Base-by-base conservation (phyloP, 2,888 invertebrate species). In the Matsumyia berberina region DNA sequence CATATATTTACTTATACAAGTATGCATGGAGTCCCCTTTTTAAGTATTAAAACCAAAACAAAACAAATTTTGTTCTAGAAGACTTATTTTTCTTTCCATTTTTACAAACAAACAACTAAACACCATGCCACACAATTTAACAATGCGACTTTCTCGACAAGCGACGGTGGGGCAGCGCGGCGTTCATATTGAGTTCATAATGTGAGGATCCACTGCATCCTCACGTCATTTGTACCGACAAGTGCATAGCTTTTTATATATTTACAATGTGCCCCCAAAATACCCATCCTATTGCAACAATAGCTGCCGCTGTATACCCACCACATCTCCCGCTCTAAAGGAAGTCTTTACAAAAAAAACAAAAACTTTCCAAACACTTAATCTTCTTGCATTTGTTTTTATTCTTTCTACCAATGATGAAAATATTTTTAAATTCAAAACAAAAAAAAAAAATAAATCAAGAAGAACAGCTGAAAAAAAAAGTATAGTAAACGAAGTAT, bases 11-110 rank as follows among this genome's bases (percentile, higher is more conserved):
- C 64, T 67, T 83, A 44, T 66, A 81, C 58, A 69, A 57, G 87
- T 89, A 79, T 79, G 70, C 17, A 49, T 57, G 44, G 62, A 79
- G 19, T 83, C 79, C 88, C 73, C 88, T 88, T 88, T 89, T 89
- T 86, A 89, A 87, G 87, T 60, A 86, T 81, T 70, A 66, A 55
- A 82, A 73, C 86, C 19, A 85, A 86, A 78, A 82, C 62, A 86
- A 80, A 70, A 72, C 74, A 88, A 74, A 82, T 80, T 67, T 88
- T 87, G 88, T 88, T 87, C 88, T 87, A 81, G 74, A 77, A 86
- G 70, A 83, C 79, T 83, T 83, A 60, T 66, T 78, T 58, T 53
- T 53, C 42, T 82, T 77, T 62, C 58, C 57, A 72, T 60, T 77
- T 72, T 77, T 76, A 39, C 67, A 15, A 33, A 69, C 6, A 19